Evolutionary conservation across 2,888 invertebrate genomes (phyloP), one percentile per base, ranked within the genome.

Genomic region (Hemithea aestivaria): DNA sequence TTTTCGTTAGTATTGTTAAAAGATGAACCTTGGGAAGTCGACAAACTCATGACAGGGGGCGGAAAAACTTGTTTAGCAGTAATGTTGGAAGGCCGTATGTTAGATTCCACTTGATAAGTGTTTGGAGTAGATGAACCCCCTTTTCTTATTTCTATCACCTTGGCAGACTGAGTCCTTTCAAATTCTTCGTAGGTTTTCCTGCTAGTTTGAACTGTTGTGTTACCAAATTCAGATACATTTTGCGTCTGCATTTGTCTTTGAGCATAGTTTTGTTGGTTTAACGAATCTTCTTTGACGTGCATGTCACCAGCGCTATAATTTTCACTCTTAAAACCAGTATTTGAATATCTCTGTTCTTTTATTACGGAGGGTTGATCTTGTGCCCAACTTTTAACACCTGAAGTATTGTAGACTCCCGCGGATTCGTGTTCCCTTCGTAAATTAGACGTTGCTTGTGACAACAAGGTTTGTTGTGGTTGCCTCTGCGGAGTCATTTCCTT

Each of bases 121-220:
- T 66, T 64, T 46, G 65, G 59, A 56, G 65, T 65, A 50, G 65
- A 68, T 58, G 72, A 67, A 63, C 75, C 72, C 56, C 83, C 87
- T 67, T 83, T 89, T 54, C 87, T 85, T 31, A 92, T 91, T 74
- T 92, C 90, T 44, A 92, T 80, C 8, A 89, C 88, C 67, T 90
- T 90, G 30, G 91, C 90, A 30, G 90, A 90, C 62, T 91, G 91
- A 1, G 88, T 89, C 41, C 88, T 88, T 70, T 92, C 92, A 51
- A 87, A 92, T 65, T 92, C 91, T 75, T 92, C 92, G 47, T 89
- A 91, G 1, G 91, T 90, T 56, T 89, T 89, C 63, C 85, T 90
- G 6, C 89, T 89, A 1, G 90, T 88, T 59, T 92, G 90, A 28
- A 92, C 85, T 53, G 90, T 90, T n/a, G 88, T 88, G 49, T 73